Evolutionary conservation across 2,797 vertebrate genomes (phyloP).

Genomic region (Momotus momota): DNA sequence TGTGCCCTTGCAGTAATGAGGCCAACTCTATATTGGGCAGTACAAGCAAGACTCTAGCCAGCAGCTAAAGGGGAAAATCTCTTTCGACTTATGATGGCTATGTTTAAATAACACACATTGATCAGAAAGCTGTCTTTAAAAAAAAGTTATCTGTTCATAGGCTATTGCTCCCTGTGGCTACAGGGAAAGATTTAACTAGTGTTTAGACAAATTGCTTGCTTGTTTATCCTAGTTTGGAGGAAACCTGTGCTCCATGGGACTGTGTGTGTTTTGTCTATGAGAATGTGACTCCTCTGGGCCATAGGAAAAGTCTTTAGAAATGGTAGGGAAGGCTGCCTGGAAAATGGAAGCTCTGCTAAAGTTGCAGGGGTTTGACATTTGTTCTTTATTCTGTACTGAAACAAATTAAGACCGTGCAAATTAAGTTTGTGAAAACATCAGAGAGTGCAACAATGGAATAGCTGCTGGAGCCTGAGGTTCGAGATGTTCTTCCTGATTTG

Average conservation of each 20-base stretch:
- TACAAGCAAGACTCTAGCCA: background rate
- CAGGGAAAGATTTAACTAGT: background rate
- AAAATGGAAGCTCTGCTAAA: background rate
- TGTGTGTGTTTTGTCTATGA: background rate
- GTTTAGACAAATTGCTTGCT: background rate
- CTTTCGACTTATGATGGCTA: background rate
- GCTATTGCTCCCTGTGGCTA: background rate
- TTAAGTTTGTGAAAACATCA: conserved; percentile 48
- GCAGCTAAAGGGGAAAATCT: background rate
- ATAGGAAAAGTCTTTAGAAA: background rate
- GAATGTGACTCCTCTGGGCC: background rate
- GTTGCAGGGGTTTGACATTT: background rate
- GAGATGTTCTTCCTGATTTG: background rate
- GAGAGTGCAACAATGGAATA: background rate
- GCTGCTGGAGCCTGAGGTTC: background rate
- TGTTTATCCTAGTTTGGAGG: background rate
- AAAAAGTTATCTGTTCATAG: background rate
- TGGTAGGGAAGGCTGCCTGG: background rate
- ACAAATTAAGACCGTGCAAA: conserved; percentile 3
- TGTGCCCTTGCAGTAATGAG: background rate
- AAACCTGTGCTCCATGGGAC: background rate
- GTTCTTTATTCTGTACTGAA: background rate
- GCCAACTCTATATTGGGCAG: background rate
- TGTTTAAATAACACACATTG: background rate
- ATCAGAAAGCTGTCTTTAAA: background rate